phyloP scores from a whole-genome alignment of 2,113 vertebrate species.

The Pluvianellus socialis region DNA sequence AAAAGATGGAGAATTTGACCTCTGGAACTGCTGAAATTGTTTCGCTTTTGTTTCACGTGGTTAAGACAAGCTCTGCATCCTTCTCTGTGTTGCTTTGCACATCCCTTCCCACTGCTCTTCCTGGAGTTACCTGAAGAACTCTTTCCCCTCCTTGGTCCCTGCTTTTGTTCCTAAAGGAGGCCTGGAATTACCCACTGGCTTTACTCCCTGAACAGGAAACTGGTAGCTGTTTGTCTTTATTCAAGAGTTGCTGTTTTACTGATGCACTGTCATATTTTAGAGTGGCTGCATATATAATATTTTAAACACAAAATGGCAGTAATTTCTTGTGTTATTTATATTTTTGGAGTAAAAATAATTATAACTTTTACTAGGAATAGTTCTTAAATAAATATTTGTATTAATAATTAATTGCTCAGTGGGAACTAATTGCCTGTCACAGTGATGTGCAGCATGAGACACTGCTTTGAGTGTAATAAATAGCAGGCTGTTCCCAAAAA shows the following conservation, averaged over 20 bases:
- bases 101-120: neutral
- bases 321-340: neutral
- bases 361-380: neutral
- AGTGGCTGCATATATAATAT: neutral
- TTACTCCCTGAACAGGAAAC: neutral
- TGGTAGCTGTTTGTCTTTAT: neutral
- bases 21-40: neutral
- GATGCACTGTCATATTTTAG: neutral
- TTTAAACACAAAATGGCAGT: neutral
- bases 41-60: neutral
- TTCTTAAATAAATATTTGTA: slow-evolving; percentile 37
- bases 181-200: neutral
- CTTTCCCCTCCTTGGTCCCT: neutral
- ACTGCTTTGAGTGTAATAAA: slow-evolving; percentile 6
- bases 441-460: slow-evolving; percentile 1
- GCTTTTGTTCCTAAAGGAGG: neutral
- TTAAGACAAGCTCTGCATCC: neutral
- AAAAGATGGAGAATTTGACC: neutral
- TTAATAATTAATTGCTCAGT: slow-evolving; percentile 53
- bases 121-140: neutral
- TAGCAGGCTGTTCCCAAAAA: slow-evolving; percentile 14
- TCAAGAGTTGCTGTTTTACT: neutral
- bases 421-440: slow-evolving; percentile 29
- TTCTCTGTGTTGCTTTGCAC: neutral
- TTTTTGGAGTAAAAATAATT: neutral